phyloP scores from a whole-genome alignment of 2,113 vertebrate species.

The Nannospalax galili region DNA sequence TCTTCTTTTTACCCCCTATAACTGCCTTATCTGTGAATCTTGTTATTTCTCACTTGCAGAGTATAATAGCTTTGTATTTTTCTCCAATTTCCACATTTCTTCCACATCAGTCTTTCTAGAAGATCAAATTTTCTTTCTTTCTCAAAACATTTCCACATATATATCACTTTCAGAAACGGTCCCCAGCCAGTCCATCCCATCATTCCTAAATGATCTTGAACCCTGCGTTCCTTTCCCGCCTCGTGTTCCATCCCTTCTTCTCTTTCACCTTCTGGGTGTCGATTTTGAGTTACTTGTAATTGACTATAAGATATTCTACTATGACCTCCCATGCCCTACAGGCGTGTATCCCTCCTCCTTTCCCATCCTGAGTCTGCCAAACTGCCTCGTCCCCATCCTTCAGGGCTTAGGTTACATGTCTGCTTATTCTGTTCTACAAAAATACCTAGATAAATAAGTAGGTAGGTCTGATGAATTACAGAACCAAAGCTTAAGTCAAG shows the following conservation, averaged over 20 bases:
- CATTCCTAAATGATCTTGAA: background rate
- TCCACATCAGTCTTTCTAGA: conserved; percentile 2
- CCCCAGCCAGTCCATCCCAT: no score
- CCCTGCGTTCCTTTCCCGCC: background rate
- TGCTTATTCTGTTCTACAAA: background rate
- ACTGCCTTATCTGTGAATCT: background rate
- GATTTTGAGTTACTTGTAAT: background rate
- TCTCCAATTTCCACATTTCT: background rate
- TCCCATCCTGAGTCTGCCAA: background rate
- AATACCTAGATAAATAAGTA: background rate
- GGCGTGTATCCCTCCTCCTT: no score
- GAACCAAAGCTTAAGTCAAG: background rate
- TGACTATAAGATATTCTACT: background rate
- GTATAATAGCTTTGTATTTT: background rate
- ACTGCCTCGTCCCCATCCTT: background rate
- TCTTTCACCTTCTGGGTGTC: background rate
- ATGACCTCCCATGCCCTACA: no score
- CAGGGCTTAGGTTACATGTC: background rate
- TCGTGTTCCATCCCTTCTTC: background rate
- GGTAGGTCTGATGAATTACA: background rate
- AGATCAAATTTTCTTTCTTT: background rate
- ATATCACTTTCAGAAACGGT: background rate
- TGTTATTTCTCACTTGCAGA: background rate
- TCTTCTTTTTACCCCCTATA: no score
- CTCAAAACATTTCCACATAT: background rate